Evolutionary conservation across 2,113 vertebrate genomes (phyloP), one percentile per base, ranked within the genome.

Genomic region (Oncorhynchus keta): DNA sequence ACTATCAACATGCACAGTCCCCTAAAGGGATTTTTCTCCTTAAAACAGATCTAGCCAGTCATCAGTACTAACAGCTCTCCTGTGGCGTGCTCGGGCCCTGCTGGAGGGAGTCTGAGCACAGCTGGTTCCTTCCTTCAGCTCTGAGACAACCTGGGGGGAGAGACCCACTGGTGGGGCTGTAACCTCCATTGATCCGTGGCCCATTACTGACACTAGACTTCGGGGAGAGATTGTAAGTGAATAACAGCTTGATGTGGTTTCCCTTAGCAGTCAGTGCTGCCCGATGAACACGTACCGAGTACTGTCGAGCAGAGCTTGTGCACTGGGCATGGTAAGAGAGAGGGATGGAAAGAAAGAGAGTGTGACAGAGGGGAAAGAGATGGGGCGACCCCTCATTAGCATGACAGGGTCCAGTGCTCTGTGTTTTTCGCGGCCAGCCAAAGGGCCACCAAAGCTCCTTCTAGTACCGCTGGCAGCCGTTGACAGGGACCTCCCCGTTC

Each of bases 111-210:
- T 8, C n/a, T 26, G 61, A 16, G 61, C 73, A 49, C 22, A 8
- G 28, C 67, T 30, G 67, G 13, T 5, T 39, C 57, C 51, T 70
- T 61, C 57, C 59, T 68, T 61, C 68, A 72, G 68, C 76, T 70
- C 49, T 64, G 75, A 85, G 59, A 35, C 30, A 24, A 59, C 78
- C 75, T 74, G 77, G 66, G 76, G 74, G 84, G 73, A 74, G 70
- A 67, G 45, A 48, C 20, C 76, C 7, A 49, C 81, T 75, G 83
- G 75, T 76, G 67, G 85, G 66, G 61, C 80, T 59, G 82, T 87
- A 88, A 89, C 87, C 87, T 81, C 84, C 82, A 83, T 87, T 89
- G 87, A 90, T 88, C 81, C 84, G 64, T 80, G 79, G 81, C 82
- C 84, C 45, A 22, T 49, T 84, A 83, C 83, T 89, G 87, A 88